A percentile compares a stretch with the other conserved stretches of the same genome.
Evolutionary conservation across 2,888 invertebrate genomes (phyloP).

Genomic region (Gastrophysa polygoni): DNA sequence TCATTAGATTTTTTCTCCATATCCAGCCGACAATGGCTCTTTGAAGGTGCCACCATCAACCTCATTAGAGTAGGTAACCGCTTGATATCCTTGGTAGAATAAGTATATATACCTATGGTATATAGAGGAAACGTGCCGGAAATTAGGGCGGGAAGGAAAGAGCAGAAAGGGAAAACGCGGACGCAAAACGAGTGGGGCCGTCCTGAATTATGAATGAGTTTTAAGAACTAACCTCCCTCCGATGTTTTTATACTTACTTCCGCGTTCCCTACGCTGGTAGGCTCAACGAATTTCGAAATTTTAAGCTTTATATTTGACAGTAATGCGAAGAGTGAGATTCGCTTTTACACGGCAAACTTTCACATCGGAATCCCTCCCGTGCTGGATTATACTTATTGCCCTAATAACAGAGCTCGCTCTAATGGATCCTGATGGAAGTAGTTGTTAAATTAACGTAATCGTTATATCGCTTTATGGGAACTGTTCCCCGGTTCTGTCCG

Average conservation of each 20-base stretch:
- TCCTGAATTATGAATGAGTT: conserved; percentile 59
- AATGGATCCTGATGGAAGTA: conserved; percentile 43
- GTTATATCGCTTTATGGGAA: conserved; percentile 26
- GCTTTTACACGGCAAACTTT: conserved; percentile 11
- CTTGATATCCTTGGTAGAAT: neutral
- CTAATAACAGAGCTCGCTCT: conserved; percentile 42
- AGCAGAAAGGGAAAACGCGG: conserved; percentile 35
- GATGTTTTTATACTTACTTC: conserved; percentile 55
- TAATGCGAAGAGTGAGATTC: conserved; percentile 29
- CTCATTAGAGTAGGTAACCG: neutral
- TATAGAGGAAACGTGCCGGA: conserved; percentile 49
- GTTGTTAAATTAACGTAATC: conserved; percentile 34
- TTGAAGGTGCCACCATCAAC: no score
- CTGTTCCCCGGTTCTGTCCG: neutral
- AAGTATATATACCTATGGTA: no score
- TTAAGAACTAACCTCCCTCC: conserved; percentile 59
- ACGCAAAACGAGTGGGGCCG: conserved; percentile 47
- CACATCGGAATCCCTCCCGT: conserved; percentile 27
- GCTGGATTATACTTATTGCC: conserved; percentile 45
- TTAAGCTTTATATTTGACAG: conserved; percentile 50
- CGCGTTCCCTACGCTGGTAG: conserved; percentile 42
- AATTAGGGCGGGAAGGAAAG: conserved; percentile 47
- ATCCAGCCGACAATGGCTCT: no score
- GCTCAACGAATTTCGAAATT: conserved; percentile 52
- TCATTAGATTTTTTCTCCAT: no score